phyloP scores from a whole-genome alignment of 2,888 invertebrate species.

The Endomychus coccineus region DNA sequence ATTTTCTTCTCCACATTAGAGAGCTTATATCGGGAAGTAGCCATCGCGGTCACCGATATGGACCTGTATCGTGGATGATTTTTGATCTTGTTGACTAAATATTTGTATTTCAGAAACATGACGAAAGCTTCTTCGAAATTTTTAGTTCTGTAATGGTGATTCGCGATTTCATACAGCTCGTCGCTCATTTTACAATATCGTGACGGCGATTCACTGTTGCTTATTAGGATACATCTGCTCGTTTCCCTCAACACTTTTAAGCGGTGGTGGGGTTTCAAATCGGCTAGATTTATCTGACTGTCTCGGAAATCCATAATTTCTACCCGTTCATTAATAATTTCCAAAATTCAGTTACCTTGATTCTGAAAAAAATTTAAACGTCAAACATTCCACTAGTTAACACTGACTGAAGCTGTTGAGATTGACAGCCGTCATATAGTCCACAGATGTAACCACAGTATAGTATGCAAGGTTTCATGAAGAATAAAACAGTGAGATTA shows the following conservation, averaged over 20 bases:
- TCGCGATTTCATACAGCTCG: slow-evolving; percentile 1
- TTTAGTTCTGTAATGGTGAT: background rate
- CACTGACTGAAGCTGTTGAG: too few relatives aligned
- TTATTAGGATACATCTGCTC: slow-evolving; percentile 3
- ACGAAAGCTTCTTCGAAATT: slow-evolving; percentile 1
- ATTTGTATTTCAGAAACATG: slow-evolving; percentile 5
- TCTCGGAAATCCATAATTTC: too few relatives aligned
- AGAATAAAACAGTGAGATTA: too few relatives aligned
- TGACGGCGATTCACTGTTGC: background rate
- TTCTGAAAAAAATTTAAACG: too few relatives aligned
- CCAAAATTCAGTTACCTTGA: too few relatives aligned
- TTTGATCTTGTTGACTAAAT: slow-evolving; percentile 7
- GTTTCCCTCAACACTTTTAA: background rate
- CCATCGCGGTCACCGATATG: slow-evolving; percentile 2
- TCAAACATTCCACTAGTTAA: too few relatives aligned
- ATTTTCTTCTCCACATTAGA: slow-evolving; percentile 5
- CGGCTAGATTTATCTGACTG: too few relatives aligned
- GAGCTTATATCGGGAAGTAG: slow-evolving; percentile 9
- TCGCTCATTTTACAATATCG: slow-evolving; percentile 6
- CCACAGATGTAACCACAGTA: too few relatives aligned
- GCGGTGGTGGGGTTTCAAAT: slow-evolving; percentile 7
- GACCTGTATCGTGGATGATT: slow-evolving; percentile 2
- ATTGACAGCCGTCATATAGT: too few relatives aligned
- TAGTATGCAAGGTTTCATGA: too few relatives aligned
- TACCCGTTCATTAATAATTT: too few relatives aligned